phyloP scores from a whole-genome alignment of 2,797 vertebrate species.

The Apogon hyalosoma region DNA sequence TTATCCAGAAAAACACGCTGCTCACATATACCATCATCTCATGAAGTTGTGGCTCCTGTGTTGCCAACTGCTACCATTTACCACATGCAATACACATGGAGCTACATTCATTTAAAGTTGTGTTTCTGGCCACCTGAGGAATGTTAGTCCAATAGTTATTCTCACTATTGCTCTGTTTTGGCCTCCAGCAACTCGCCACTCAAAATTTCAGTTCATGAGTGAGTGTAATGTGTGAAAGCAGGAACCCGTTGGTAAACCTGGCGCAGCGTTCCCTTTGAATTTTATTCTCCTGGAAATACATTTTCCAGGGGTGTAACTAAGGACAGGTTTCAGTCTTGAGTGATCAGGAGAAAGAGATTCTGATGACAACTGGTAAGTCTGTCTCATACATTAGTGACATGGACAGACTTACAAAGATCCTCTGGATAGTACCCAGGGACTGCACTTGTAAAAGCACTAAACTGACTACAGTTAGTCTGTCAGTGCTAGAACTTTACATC shows the following conservation, averaged over 20 bases:
- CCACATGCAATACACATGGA: neutral
- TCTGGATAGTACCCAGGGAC: neutral
- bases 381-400: constrained; percentile 1
- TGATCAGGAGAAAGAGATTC: neutral
- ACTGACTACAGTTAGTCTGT: neutral
- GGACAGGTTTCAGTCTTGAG: no score
- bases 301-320: no score
- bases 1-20: constrained; percentile 1
- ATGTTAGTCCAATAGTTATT: neutral
- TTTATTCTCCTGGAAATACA: neutral
- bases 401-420: neutral
- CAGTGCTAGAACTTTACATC: neutral
- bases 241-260: neutral
- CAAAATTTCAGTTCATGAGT: neutral
- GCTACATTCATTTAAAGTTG: neutral
- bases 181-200: neutral
- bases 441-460: neutral
- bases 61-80: constrained; percentile 2
- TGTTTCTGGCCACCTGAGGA: neutral
- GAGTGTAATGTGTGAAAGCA: neutral
- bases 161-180: neutral
- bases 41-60: neutral
- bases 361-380: neutral
- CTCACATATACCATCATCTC: neutral
- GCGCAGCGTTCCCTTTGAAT: neutral